These are phyloP conservation scores for Blastobasis adustella DNA, from an alignment of 2,888 invertebrate genomes.

Conservation along the genomic window DNA sequence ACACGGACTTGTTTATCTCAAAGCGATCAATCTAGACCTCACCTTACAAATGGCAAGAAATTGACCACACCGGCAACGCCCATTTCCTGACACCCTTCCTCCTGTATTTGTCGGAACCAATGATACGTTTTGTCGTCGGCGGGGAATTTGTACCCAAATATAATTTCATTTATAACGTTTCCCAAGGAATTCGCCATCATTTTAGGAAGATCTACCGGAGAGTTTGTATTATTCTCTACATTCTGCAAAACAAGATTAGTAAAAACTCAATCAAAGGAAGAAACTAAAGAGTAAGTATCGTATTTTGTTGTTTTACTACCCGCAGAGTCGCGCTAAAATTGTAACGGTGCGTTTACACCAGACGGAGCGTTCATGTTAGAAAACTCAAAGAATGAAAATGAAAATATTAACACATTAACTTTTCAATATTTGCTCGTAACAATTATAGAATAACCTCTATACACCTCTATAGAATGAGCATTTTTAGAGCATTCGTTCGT, in stretches of 20 bases:
- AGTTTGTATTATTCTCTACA: constrained; percentile 34
- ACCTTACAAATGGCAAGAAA: constrained; percentile 88
- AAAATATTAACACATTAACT: too few relatives aligned
- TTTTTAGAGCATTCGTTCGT: too few relatives aligned
- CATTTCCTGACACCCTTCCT: constrained; percentile 88
- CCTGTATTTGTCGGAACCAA: constrained; percentile 85
- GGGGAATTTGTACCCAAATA: constrained; percentile 83
- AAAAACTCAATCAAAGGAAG: too few relatives aligned
- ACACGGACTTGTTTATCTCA: background rate
- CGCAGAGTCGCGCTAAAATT: too few relatives aligned
- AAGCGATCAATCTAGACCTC: constrained; percentile 10
- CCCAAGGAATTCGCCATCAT: constrained; percentile 82
- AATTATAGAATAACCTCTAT: too few relatives aligned
- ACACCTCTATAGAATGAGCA: too few relatives aligned
- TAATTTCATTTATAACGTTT: constrained; percentile 83
- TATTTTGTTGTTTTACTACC: too few relatives aligned
- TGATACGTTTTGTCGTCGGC: constrained; percentile 83
- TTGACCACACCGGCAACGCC: constrained; percentile 89
- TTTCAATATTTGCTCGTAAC: too few relatives aligned
- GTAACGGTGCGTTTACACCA: too few relatives aligned
- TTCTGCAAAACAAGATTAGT: constrained; percentile 29
- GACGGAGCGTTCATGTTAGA: too few relatives aligned
- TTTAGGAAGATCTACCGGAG: constrained; percentile 64
- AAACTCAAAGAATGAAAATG: too few relatives aligned
- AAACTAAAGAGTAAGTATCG: too few relatives aligned